These are phyloP conservation scores for Prunella himalayana DNA, from an alignment of 2,113 vertebrate genomes.

Conservation along the genomic window DNA sequence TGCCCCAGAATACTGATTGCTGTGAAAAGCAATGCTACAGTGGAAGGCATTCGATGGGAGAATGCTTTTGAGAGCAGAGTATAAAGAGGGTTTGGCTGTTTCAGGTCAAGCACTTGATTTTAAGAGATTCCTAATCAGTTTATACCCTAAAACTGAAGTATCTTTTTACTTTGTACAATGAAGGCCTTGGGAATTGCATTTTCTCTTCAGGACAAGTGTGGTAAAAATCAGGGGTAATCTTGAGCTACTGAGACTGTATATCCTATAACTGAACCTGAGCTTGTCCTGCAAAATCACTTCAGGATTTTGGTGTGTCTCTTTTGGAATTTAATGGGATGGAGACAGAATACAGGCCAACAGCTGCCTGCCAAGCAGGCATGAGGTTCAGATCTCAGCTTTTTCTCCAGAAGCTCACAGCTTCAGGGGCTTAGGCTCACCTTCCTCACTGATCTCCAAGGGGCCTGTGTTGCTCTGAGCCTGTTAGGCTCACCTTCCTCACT, in stretches of 20 bases:
- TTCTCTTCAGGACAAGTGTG: background rate
- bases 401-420: background rate
- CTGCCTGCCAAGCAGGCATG: background rate
- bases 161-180: background rate
- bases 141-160: background rate
- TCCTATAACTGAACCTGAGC: background rate
- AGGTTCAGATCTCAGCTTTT: background rate
- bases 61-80: background rate
- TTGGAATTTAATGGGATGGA: background rate
- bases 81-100: background rate
- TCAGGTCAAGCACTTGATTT: background rate
- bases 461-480: background rate
- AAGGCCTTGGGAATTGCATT: background rate
- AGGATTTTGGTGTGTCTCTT: background rate
- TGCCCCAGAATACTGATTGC: conserved; percentile 34
- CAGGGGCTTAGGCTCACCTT: background rate
- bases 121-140: background rate
- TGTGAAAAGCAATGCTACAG: background rate
- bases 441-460: background rate
- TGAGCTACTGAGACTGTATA: background rate
- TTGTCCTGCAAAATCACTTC: background rate
- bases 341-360: background rate
- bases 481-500: background rate
- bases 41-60: background rate
- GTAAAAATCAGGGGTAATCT: background rate